These are phyloP conservation scores for Selene dorsalis DNA, from an alignment of 2,797 vertebrate genomes.

Conservation along the genomic window DNA sequence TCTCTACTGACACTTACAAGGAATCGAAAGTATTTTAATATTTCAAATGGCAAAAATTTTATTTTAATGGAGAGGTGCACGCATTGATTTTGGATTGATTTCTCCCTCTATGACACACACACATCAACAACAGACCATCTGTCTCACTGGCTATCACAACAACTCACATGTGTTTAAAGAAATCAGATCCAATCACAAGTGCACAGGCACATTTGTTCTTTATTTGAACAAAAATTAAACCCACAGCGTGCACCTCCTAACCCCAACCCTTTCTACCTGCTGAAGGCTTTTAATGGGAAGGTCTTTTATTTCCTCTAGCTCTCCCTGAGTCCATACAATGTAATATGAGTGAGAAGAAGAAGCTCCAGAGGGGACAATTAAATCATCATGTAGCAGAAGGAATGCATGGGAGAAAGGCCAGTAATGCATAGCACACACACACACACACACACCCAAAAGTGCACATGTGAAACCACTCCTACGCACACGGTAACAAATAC, in stretches of 20 bases:
- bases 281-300: slow-evolving; percentile 44
- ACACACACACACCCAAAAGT: slow-evolving; percentile 16
- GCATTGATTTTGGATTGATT: no score
- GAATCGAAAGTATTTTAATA: no score
- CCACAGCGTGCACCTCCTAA: not conserved
- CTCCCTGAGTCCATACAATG: slow-evolving; percentile 24
- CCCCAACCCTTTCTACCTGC: not conserved
- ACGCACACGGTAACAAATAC: slow-evolving; percentile 4
- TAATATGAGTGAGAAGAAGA: slow-evolving; percentile 44
- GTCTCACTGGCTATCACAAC: no score
- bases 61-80: no score
- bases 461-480: slow-evolving; percentile 9
- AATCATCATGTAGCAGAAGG: slow-evolving; percentile 44
- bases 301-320: slow-evolving; percentile 38
- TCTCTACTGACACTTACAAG: no score
- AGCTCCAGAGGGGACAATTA: slow-evolving; percentile 17
- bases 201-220: no score
- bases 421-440: slow-evolving; percentile 25
- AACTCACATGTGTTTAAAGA: no score
- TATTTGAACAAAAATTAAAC: not conserved
- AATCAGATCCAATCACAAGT: no score
- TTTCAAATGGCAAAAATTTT: no score
- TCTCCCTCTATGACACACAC: no score
- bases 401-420: slow-evolving; percentile 30
- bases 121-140: no score